Evolutionary conservation across 2,888 invertebrate species (phyloP).

Genomic region (Notodonta dromedarius): DNA sequence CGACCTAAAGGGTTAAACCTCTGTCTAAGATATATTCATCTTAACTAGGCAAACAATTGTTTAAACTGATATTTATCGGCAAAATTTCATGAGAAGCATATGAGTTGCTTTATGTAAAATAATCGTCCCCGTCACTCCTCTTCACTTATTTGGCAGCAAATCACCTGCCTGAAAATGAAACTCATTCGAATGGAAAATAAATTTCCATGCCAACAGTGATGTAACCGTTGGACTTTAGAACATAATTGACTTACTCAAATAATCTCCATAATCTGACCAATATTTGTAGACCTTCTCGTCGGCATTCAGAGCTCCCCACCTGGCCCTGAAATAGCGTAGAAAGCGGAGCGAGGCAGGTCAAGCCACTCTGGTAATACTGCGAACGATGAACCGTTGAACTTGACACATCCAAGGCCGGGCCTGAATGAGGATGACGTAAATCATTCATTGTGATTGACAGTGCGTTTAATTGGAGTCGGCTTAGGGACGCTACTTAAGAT

Average conservation of each 20-base stretch:
- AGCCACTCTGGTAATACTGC: conserved; percentile 12
- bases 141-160: not conserved
- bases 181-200: not conserved
- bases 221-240: conserved; percentile 1
- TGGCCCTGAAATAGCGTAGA: not conserved
- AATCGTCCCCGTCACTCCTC: too few species aligned
- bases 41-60: too few species aligned
- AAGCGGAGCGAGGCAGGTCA: conserved; percentile 13
- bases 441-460: conserved; percentile 51
- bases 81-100: too few species aligned
- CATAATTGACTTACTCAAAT: conserved; percentile 3
- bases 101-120: too few species aligned
- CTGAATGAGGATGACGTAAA: conserved; percentile 40
- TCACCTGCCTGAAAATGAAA: not conserved
- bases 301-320: not conserved
- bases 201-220: conserved; percentile 5
- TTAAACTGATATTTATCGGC: too few species aligned
- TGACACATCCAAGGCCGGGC: conserved; percentile 52
- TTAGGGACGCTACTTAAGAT: not conserved
- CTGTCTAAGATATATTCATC: too few species aligned
- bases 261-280: conserved; percentile 3
- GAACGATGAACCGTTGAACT: conserved; percentile 51
- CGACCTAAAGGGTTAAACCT: too few species aligned
- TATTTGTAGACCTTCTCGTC: not conserved
- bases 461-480: conserved; percentile 39